Percentiles rank a stretch among this genome's conserved stretches.
Conservation (phyloP, 2,888 invertebrate genomes). For the Leptura quadrifasciata region DNA sequence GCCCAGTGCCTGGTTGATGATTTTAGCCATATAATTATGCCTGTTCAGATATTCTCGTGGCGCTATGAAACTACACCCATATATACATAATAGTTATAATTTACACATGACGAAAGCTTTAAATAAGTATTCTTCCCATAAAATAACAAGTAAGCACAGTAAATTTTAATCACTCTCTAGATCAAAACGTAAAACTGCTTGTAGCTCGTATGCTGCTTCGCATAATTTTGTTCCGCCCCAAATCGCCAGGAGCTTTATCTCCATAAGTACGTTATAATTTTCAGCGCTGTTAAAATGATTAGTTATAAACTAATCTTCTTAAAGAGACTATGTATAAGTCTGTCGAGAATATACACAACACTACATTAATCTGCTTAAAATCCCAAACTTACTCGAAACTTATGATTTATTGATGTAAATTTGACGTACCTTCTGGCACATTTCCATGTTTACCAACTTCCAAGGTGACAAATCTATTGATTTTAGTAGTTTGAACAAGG, state of each 20-base stretch:
- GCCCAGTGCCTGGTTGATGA: too few relatives aligned
- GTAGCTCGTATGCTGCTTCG: too few relatives aligned
- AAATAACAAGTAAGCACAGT: too few relatives aligned
- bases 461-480: slow-evolving; percentile 18
- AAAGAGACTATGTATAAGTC: background rate
- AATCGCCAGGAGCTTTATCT: background rate
- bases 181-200: too few relatives aligned
- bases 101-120: too few relatives aligned
- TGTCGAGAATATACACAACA: background rate
- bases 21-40: too few relatives aligned
- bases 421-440: slow-evolving; percentile 5
- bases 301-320: background rate
- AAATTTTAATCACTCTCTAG: too few relatives aligned
- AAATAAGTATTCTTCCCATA: too few relatives aligned
- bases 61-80: too few relatives aligned
- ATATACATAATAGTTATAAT: too few relatives aligned
- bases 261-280: background rate
- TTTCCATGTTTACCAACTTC: slow-evolving; percentile 16
- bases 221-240: too few relatives aligned
- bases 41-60: too few relatives aligned
- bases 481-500: background rate
- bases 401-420: slow-evolving; percentile 10
- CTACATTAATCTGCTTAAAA: background rate
- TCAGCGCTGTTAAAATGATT: background rate
- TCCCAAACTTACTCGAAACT: background rate